Conservation (phyloP, 1,140 invertebrate species). For the Bombus picipes region DNA sequence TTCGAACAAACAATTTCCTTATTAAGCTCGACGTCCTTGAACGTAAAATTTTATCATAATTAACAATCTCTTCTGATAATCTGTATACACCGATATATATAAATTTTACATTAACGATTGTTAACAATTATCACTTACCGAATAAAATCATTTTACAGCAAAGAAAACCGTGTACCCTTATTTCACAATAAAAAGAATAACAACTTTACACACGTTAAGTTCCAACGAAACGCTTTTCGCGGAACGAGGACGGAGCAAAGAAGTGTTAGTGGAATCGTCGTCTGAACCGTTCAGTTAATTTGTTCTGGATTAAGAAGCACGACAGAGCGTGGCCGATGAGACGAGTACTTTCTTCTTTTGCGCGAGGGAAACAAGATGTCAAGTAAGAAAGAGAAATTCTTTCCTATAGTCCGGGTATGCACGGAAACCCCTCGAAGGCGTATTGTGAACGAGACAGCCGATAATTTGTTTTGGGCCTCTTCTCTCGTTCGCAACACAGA, state of each 20-base stretch:
- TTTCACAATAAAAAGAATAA: neutral
- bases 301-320: slow-evolving; percentile 34
- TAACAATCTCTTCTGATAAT: neutral
- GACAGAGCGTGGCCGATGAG: neutral
- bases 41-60: neutral
- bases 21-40: neutral
- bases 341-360: neutral
- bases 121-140: neutral
- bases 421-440: slow-evolving; percentile 37
- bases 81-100: neutral
- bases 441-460: slow-evolving; percentile 56
- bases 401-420: slow-evolving; percentile 23
- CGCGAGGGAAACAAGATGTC: slow-evolving; percentile 26
- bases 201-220: neutral
- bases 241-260: neutral
- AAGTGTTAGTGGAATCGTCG: neutral
- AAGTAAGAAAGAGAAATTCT: slow-evolving; percentile 35
- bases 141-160: neutral
- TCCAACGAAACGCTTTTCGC: neutral
- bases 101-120: neutral
- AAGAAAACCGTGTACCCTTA: neutral
- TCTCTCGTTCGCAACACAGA: slow-evolving; percentile 40
- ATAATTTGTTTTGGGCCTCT: slow-evolving; percentile 68
- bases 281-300: slow-evolving; percentile 40
- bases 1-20: neutral